Percentiles rank a stretch among this genome's conserved stretches.
These are phyloP conservation scores for Drosophila mayaguana DNA, from an alignment of 2,888 invertebrate species.

Conservation along the genomic window DNA sequence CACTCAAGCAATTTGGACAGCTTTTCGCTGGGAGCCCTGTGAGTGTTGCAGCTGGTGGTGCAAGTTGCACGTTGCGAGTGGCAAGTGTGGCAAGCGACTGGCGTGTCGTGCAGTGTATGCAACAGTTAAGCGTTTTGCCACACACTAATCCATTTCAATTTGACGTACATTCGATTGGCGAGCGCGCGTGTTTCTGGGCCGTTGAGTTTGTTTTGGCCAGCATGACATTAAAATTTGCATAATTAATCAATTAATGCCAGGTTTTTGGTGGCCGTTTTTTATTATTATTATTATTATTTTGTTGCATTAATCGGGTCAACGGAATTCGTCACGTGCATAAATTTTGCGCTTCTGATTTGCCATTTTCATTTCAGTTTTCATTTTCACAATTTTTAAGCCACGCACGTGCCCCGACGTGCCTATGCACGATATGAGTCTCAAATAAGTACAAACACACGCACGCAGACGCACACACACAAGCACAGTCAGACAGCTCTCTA, in stretches of 20 bases:
- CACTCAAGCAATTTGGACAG: not conserved
- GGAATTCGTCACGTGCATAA: constrained; percentile 71
- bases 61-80: not conserved
- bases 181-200: not conserved
- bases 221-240: constrained; percentile 64
- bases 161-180: constrained; percentile 2
- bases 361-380: constrained; percentile 47
- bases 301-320: constrained; percentile 37
- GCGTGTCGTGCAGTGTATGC: not conserved
- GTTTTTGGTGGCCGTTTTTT: not conserved
- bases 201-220: constrained; percentile 30
- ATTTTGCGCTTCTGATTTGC: constrained; percentile 61
- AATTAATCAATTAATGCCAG: constrained; percentile 73
- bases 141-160: constrained; percentile 19
- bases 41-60: constrained; percentile 2
- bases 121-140: constrained; percentile 3
- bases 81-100: not conserved
- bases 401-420: constrained; percentile 68
- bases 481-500: not conserved
- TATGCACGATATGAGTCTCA: constrained; percentile 55
- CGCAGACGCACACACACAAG: not conserved
- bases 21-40: not conserved
- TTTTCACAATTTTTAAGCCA: constrained; percentile 66
- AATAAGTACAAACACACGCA: constrained; percentile 29
- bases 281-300: not conserved